Conservation (phyloP, 92 coral and sea anemone species). For the Meandrina meandrites region DNA sequence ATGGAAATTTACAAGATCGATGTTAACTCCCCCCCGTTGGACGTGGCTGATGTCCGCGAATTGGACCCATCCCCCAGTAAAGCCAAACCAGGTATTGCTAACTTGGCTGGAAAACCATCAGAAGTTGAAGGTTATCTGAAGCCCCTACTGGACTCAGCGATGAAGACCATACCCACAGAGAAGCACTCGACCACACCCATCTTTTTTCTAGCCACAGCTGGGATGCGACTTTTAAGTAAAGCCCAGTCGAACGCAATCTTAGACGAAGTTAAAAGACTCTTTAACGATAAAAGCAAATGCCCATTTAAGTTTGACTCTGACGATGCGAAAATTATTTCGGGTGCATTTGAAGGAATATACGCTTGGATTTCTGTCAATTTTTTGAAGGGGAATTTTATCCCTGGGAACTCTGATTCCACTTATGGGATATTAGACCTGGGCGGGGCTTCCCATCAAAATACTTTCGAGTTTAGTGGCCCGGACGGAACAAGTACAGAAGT, state of each 20-base stretch:
- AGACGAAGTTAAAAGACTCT: slow-evolving; percentile 24
- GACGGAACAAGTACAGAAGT: neutral
- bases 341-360: slow-evolving; percentile 41
- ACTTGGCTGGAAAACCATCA: neutral
- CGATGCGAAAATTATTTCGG: slow-evolving; percentile 42
- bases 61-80: slow-evolving; percentile 1
- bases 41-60: neutral
- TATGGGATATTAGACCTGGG: slow-evolving; percentile 50
- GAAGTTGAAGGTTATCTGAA: slow-evolving; percentile 18
- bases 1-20: slow-evolving; percentile 31
- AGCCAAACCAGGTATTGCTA: slow-evolving; percentile 31
- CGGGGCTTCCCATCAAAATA: slow-evolving; percentile 42
- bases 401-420: neutral
- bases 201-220: slow-evolving; percentile 46
- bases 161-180: slow-evolving; percentile 30
- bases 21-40: neutral
- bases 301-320: slow-evolving; percentile 37
- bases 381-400: slow-evolving; percentile 28
- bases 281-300: slow-evolving; percentile 39
- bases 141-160: slow-evolving; percentile 33
- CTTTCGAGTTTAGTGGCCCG: neutral
- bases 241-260: slow-evolving; percentile 10
- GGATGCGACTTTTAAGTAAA: slow-evolving; percentile 39
- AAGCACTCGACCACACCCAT: slow-evolving; percentile 22
- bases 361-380: slow-evolving; percentile 55